These are phyloP conservation scores for Thyatira batis DNA, from an alignment of 2,888 invertebrate genomes.

Conservation along the genomic window DNA sequence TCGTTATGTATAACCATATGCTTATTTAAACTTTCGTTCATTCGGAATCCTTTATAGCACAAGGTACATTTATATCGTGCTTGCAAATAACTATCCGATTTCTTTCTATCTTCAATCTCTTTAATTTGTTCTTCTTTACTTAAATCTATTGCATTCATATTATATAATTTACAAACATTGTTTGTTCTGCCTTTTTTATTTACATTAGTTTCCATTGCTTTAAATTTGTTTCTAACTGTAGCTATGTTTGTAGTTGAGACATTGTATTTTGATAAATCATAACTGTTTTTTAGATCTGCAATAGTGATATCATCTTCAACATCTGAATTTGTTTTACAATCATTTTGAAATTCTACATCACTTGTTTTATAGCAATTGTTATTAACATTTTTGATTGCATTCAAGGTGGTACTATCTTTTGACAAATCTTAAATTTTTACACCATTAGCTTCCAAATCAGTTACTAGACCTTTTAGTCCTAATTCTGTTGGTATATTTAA, in stretches of 20 bases:
- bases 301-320: background rate
- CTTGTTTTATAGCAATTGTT: background rate
- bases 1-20: constrained; percentile 6
- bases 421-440: background rate
- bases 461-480: background rate
- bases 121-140: constrained; percentile 1
- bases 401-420: background rate
- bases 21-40: background rate
- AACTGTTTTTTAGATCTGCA: background rate
- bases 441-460: background rate
- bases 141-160: constrained; percentile 3
- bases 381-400: background rate
- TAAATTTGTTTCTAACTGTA: background rate
- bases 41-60: constrained; percentile 6
- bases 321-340: background rate
- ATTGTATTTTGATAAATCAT: background rate
- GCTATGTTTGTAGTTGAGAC: background rate
- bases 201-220: background rate
- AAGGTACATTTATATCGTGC: constrained; percentile 6
- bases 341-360: background rate
- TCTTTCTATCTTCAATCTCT: constrained; percentile 6
- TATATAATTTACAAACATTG: background rate
- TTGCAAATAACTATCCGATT: constrained; percentile 5
- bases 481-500: background rate
- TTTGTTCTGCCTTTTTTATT: background rate